Evolutionary conservation across 2,113 vertebrate genomes (phyloP), one percentile per base, ranked within the genome.

Genomic region (Hypocryptadius cinnamomeus): DNA sequence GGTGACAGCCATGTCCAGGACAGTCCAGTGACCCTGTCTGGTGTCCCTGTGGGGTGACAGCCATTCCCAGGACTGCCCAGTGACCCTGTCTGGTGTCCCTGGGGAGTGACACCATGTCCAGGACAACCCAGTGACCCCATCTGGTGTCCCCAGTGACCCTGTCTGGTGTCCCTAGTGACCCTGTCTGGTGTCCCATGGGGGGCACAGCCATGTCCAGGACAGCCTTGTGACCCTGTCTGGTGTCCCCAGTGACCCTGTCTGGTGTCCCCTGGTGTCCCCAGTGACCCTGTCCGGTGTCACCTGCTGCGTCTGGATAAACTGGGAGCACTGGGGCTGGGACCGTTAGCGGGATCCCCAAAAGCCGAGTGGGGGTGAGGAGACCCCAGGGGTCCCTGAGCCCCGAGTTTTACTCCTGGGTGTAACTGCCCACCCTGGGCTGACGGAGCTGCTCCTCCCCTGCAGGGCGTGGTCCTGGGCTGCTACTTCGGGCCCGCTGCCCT

Each of bases 391-490:
- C 33, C 33, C 15, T 3, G 33, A 50, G 33, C 35, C 20, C 6
- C 5, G 12, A 9, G 10, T 15, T 15, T 9, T 9, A 2, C 65
- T 48, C 42, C n/a, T 4, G 64, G 64, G n/a, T 3, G 10, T 12
- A 18, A 2, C 16, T 14, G 0, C 33, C n/a, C 1, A 13, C n/a
- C 42, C 40, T 5, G 3, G 45, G 56, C 56, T 77, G 53, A 69
- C 5, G 0, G 25, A 11, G 72, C 45, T 15, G 53, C 9, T 18
- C 12, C 25, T 20, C 59, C 50, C 64, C 76, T 57, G 5, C 94
- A 99, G 99, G 99, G 99, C 0, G 98, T 98, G 3, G 98, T 99
- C 5, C 92, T 99, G 93, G 99, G 99, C 10, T 99, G 99, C 74
- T 98, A 98, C 95, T 99, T 99, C 5, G 99, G 99, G 40, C 98